Evolutionary conservation across 2,113 vertebrate genomes (phyloP).

Genomic region (Empidonax alnorum): DNA sequence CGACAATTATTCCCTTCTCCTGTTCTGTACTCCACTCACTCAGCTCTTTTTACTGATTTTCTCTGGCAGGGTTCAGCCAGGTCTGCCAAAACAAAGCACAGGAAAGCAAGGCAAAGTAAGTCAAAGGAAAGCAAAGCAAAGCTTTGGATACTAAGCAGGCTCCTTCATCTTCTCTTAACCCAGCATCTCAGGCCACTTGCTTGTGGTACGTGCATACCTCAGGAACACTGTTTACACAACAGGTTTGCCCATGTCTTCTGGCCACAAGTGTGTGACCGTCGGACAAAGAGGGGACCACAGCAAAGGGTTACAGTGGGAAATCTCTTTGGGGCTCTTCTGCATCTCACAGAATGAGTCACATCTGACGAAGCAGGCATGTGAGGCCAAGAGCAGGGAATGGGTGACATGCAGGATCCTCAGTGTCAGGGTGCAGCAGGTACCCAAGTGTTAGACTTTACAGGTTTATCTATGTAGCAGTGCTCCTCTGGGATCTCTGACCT

Average conservation of each 20-base stretch:
- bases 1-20: background rate
- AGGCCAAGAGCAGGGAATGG: accelerated
- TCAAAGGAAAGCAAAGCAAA: background rate
- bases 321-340: background rate
- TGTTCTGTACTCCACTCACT: background rate
- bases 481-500: background rate
- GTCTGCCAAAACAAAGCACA: background rate
- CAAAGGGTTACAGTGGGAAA: background rate
- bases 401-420: background rate
- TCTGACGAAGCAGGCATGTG: background rate
- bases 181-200: background rate
- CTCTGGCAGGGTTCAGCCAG: background rate
- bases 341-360: background rate
- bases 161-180: background rate
- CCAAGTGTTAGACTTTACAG: accelerated
- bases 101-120: background rate
- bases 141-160: background rate
- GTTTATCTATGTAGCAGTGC: accelerated
- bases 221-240: background rate
- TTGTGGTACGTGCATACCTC: accelerated
- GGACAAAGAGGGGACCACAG: background rate
- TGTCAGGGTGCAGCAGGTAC: background rate
- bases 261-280: accelerated
- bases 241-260: background rate
- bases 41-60: background rate